phyloP scores from a whole-genome alignment of 2,888 invertebrate species.

The Empis stercorea region DNA sequence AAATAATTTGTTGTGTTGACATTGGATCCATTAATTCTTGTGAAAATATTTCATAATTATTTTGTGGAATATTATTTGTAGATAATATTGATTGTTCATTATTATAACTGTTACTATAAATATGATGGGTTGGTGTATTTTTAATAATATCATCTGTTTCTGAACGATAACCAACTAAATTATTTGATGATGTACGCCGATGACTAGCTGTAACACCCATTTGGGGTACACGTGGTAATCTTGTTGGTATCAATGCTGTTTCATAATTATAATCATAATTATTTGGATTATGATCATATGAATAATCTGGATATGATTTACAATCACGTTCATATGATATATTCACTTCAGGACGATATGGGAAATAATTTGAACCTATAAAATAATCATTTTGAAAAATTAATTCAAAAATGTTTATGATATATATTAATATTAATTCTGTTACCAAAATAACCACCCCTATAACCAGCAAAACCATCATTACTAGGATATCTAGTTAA shows the following conservation, averaged over 20 bases:
- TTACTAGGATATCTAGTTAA: conserved; percentile 29
- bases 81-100: no score
- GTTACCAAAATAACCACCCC: conserved; percentile 33
- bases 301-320: conserved; percentile 35
- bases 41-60: no score
- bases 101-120: no score
- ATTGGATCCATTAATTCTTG: no score
- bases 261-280: conserved; percentile 27
- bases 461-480: conserved; percentile 25
- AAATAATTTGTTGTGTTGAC: no score
- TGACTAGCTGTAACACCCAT: conserved; percentile 42
- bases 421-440: no score
- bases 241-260: conserved; percentile 2
- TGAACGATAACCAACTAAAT: conserved; percentile 30
- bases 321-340: conserved; percentile 32
- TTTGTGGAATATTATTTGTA: no score
- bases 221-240: conserved; percentile 29
- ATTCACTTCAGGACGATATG: conserved; percentile 32
- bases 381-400: no score
- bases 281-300: conserved; percentile 30
- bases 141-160: no score
- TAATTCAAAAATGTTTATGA: no score
- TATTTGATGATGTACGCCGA: conserved; percentile 61
- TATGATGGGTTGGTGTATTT: no score
- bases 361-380: conserved; percentile 32